Evolutionary conservation across 2,113 vertebrate genomes (phyloP).

Genomic region (Catagonus wagneri): DNA sequence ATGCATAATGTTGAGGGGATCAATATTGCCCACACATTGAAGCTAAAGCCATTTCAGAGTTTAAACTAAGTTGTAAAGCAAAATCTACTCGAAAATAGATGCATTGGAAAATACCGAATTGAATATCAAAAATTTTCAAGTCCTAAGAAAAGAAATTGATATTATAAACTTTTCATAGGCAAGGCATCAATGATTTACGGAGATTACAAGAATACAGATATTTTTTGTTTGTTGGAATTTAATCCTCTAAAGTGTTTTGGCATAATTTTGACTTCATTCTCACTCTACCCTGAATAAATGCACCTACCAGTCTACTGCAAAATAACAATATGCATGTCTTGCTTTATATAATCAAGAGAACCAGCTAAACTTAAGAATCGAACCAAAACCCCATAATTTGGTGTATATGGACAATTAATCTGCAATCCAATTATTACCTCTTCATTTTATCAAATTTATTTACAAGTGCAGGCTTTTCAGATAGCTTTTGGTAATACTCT

Average conservation of each 20-base stretch:
- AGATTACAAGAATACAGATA: neutral
- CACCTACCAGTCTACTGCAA: neutral
- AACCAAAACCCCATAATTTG: neutral
- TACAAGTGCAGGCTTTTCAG: neutral
- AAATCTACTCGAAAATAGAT: neutral
- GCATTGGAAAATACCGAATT: neutral
- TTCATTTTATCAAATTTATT: neutral
- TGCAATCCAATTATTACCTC: neutral
- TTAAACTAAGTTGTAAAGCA: neutral
- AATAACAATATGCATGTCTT: neutral
- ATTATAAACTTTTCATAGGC: rapidly evolving
- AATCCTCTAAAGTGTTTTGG: neutral
- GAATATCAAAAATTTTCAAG: neutral
- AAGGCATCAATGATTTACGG: neutral
- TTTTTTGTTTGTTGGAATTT: neutral
- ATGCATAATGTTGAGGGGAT: neutral
- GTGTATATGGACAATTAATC: neutral
- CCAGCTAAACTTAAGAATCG: neutral
- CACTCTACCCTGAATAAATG: neutral
- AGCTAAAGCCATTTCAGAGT: neutral
- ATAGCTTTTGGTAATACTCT: neutral
- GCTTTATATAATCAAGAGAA: neutral
- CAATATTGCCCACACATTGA: neutral
- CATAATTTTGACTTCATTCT: neutral
- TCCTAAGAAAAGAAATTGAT: neutral